Evolutionary conservation across 2,888 invertebrate species (phyloP).

Genomic region (Phalera bucephala): DNA sequence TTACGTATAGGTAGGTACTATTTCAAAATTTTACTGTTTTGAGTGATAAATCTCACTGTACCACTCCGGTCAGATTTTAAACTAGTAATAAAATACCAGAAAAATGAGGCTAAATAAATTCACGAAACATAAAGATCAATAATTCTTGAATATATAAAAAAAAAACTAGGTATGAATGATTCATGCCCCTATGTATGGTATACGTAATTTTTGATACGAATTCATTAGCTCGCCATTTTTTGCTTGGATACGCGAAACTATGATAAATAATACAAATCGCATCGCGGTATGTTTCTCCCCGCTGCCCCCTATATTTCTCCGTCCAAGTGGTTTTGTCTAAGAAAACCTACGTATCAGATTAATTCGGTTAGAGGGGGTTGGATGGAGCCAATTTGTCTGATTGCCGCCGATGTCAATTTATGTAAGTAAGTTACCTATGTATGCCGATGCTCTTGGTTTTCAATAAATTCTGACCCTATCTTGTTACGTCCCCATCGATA

Average conservation of each 20-base stretch:
- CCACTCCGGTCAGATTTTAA: too few relatives aligned
- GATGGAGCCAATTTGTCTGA: slow-evolving; percentile 83
- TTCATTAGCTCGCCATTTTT: slow-evolving; percentile 25
- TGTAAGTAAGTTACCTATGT: slow-evolving; percentile 72
- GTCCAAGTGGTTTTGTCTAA: slow-evolving; percentile 72
- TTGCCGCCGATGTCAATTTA: slow-evolving; percentile 78
- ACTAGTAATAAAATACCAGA: too few relatives aligned
- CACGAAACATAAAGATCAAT: too few relatives aligned
- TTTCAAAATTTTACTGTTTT: too few relatives aligned
- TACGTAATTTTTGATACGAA: too few relatives aligned
- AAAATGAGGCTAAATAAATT: too few relatives aligned
- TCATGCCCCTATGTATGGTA: too few relatives aligned
- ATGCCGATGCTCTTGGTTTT: slow-evolving; percentile 62
- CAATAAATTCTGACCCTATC: slow-evolving; percentile 81
- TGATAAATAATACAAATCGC: slow-evolving; percentile 44
- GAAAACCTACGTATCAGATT: slow-evolving; percentile 79
- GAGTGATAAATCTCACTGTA: too few relatives aligned
- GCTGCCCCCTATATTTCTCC: slow-evolving; percentile 51
- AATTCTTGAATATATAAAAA: too few relatives aligned
- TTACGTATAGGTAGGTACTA: too few relatives aligned
- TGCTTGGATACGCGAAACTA: slow-evolving; percentile 19
- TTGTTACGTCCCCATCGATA: slow-evolving; percentile 75
- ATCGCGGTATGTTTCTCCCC: slow-evolving; percentile 36
- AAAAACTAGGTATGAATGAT: too few relatives aligned
- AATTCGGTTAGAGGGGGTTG: slow-evolving; percentile 77